phyloP scores from a whole-genome alignment of 2,113 vertebrate species.

The Leptocoma aspasia region DNA sequence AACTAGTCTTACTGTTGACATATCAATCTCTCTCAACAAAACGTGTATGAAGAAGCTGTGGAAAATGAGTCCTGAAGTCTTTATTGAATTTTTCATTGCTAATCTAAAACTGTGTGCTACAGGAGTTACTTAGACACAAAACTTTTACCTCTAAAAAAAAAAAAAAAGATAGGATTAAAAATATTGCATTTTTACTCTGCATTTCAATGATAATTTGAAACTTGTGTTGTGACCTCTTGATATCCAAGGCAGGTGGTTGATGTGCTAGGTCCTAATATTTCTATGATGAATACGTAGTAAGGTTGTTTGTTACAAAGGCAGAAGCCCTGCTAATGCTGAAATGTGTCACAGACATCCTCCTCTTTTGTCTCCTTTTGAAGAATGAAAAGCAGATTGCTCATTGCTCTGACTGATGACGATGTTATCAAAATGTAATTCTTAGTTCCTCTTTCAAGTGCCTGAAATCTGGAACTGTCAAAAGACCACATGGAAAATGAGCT shows the following conservation, averaged over 20 bases:
- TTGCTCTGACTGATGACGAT: background rate
- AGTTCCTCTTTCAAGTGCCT: background rate
- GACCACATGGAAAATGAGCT: background rate
- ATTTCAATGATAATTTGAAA: background rate
- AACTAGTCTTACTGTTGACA: background rate
- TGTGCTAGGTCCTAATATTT: background rate
- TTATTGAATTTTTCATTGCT: background rate
- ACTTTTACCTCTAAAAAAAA: background rate
- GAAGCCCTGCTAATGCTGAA: background rate
- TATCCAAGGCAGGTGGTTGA: background rate
- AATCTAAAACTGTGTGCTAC: background rate
- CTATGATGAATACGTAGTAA: background rate
- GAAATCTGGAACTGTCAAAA: background rate
- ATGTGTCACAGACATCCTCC: background rate
- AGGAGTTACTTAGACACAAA: background rate
- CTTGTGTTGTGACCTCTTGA: fast-evolving
- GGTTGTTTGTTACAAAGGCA: background rate
- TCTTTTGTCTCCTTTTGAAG: background rate
- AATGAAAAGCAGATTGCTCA: background rate
- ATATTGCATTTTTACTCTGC: background rate
- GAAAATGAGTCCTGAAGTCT: background rate
- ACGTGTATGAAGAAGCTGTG: background rate
- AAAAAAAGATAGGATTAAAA: background rate
- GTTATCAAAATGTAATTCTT: background rate
- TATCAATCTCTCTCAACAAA: background rate